Evolutionary conservation across 2,888 invertebrate genomes (phyloP), one percentile per base, ranked within the genome.

Genomic region (Anthrax anthrax): DNA sequence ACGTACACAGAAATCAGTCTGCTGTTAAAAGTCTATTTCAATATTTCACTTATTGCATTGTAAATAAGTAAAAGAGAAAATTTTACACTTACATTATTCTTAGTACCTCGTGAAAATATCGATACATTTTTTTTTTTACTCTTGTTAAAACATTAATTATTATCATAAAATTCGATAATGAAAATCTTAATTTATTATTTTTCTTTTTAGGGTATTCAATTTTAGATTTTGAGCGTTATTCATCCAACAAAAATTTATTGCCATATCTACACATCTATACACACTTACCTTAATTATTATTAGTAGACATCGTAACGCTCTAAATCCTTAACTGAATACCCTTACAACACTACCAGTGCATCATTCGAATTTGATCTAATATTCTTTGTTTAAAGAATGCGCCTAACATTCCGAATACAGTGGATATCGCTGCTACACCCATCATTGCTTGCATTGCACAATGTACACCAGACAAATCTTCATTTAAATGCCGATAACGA

Each of bases 311-410:
- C 12, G 12, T 32, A 5, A 12, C 12, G 13, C 12, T 32, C 12
- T 32, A 32, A 32, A 12, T 12, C 12, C 54, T 51, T 51, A 57
- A 51, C 53, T 55, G 60, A 60, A 60, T 60, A 63, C 61, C 61
- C 60, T 57, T 65, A 58, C 61, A 62, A 62, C 65, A 65, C 67
- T 67, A 69, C 68, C 68, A 69, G 60, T 69, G 67, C 67, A 69
- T 65, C 47, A 65, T 51, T 29, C 66, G 64, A 51, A 68, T 58
- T 55, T 69, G 65, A 59, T 69, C 66, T 29, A 67, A 56, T 48
- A 69, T 65, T 51, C 67, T 61, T 53, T 67, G 66, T 54, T 68
- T 68, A 51, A 68, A 68, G 55, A 67, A 67, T 42, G 67, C 67
- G 47, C 67, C 67, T 40, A 69, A 55, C 65, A 69, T 67, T 32